Evolutionary conservation across 2,113 vertebrate species (phyloP).

Genomic region (Cairina moschata): DNA sequence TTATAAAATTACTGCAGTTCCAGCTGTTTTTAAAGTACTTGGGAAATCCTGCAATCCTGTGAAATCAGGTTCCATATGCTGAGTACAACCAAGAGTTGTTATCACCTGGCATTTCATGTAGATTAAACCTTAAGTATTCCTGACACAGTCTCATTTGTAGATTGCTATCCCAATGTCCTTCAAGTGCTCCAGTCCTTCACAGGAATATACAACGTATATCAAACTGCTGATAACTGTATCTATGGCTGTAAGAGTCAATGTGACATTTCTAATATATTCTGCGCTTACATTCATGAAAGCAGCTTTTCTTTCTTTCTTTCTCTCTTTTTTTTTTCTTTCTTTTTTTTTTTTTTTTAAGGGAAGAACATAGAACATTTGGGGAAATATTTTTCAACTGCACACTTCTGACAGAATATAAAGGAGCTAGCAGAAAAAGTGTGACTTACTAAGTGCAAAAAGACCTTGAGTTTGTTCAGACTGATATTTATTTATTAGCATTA

Average conservation of each 20-base stretch:
- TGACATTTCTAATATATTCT: constrained; percentile 41
- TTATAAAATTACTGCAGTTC: not conserved
- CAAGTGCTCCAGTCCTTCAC: not conserved
- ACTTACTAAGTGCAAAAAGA: constrained; percentile 17
- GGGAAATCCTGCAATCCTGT: not conserved
- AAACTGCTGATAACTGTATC: not conserved
- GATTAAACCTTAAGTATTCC: constrained; percentile 8
- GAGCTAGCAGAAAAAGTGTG: not conserved
- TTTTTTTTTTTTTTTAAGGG: too few species aligned
- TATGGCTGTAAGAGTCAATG: constrained; percentile 16
- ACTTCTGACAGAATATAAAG: not conserved
- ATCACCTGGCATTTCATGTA: not conserved
- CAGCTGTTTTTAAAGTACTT: not conserved
- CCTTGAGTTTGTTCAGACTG: constrained; percentile 54
- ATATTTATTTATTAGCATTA: constrained; percentile 42
- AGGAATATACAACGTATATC: not conserved
- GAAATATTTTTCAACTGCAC: not conserved
- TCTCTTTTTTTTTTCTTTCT: too few species aligned
- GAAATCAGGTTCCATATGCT: not conserved
- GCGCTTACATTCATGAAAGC: constrained; percentile 4
- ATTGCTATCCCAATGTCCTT: not conserved
- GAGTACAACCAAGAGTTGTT: not conserved
- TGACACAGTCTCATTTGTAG: not conserved
- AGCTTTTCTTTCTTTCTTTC: not conserved
- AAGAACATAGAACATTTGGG: not conserved